Percentiles rank a stretch among this genome's conserved stretches.
Conservation (phyloP, 2,113 vertebrate genomes). For the Hippocampus zosterae region DNA sequence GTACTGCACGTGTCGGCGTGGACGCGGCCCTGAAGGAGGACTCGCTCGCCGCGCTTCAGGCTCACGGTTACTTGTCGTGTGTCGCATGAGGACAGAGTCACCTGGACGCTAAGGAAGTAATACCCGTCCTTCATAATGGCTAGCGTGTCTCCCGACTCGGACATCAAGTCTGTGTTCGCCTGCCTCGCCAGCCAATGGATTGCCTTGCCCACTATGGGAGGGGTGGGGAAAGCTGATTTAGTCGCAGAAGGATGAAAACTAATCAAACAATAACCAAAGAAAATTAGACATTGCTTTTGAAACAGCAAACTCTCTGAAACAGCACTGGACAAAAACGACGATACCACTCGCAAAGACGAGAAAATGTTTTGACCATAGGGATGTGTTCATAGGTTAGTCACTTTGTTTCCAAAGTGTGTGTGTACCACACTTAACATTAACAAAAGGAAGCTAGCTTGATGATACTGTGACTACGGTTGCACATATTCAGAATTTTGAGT, state of each 20-base stretch:
- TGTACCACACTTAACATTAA: no score
- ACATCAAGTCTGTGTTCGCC: rapidly evolving
- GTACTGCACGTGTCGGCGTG: slow-evolving; percentile 31
- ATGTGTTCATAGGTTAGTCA: no score
- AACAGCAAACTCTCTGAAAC: no score
- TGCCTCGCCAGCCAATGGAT: not conserved
- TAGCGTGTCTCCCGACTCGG: rapidly evolving
- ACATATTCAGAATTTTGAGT: no score
- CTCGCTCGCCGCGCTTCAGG: rapidly evolving
- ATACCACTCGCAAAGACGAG: not conserved
- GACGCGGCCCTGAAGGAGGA: not conserved
- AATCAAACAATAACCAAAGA: no score
- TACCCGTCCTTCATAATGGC: slow-evolving; percentile 11
- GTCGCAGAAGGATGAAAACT: no score
- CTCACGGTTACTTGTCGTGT: not conserved
- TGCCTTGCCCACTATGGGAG: rapidly evolving
- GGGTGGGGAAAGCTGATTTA: no score
- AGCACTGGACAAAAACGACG: no score
- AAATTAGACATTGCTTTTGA: no score
- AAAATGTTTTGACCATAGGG: not conserved
- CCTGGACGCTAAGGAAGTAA: slow-evolving; percentile 59
- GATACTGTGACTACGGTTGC: no score
- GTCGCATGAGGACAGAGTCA: slow-evolving; percentile 9
- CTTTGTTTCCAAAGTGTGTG: no score
- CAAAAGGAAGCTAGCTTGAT: no score